phyloP scores from a whole-genome alignment of 2,888 invertebrate species.

The Eugnorisma glareosa region DNA sequence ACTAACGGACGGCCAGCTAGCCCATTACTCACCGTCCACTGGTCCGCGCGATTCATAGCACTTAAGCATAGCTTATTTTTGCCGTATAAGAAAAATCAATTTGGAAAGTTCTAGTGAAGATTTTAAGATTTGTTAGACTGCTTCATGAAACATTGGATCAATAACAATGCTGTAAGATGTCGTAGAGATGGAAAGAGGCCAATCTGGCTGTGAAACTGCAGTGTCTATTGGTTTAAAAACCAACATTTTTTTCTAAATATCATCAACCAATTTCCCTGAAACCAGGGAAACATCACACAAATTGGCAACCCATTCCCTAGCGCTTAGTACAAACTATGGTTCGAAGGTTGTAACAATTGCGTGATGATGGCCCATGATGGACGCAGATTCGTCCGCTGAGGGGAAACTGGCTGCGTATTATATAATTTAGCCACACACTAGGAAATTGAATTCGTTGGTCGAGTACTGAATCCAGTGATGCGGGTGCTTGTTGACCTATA shows the following conservation, averaged over 20 bases:
- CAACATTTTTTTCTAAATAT: background rate
- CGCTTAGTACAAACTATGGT: constrained; percentile 62
- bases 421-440: constrained; percentile 67
- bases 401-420: constrained; percentile 66
- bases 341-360: constrained; percentile 76
- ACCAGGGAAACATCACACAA: constrained; percentile 12
- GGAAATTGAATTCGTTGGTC: constrained; percentile 65
- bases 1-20: too few relatives aligned
- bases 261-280: constrained; percentile 4
- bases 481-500: constrained; percentile 58
- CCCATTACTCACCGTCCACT: too few relatives aligned
- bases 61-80: background rate
- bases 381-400: constrained; percentile 69
- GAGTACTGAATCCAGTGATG: constrained; percentile 52
- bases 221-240: background rate
- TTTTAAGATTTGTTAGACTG: background rate
- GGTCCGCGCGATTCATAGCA: background rate
- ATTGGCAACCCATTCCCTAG: constrained; percentile 61
- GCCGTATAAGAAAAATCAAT: background rate
- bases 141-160: background rate
- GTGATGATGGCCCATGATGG: constrained; percentile 66
- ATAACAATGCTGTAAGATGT: background rate
- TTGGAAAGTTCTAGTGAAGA: background rate
- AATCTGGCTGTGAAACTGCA: background rate
- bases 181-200: accelerated